Evolutionary conservation across 2,797 vertebrate species (phyloP), one percentile per base, ranked within the genome.

Genomic region (Cirrhinus molitorella): DNA sequence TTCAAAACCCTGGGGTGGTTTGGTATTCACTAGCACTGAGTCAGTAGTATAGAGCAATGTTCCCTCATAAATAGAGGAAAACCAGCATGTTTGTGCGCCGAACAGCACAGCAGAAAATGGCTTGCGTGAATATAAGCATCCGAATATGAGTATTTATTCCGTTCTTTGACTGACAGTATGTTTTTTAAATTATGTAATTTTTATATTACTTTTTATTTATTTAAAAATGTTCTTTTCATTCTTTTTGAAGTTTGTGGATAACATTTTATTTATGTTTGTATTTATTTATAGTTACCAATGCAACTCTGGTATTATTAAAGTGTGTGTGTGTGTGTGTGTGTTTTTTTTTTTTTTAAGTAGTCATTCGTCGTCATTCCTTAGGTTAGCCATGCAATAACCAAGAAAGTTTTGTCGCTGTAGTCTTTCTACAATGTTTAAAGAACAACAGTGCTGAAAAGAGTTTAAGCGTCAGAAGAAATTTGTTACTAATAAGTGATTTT

Each of bases 1-100:
- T 63, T 81, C 7, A 73, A 71, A 81, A 25, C 59, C 59, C 59
- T 65, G 9, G 16, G 17, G 47, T 51, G n/a, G 57, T 63, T 74
- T 82, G 79, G 37, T 80, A 31, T 71, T 71, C 53, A 28, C 34
- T 31, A 59, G 66, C 40, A 47, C n/a, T 25, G 23, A 80, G 47
- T 37, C 63, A 13, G 77, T 66, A 51, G 6, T 23, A 34, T 47
- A 66, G 61, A 45, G 61, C 3, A 21, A 34, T 51, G 31, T 53
- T 66, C 8, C 34, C 31, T 67, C 31, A 37, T 79, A 51, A 67
- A 49, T 55, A 40, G 31, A 67, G 51, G 10, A 47, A 65, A 78
- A 31, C 28, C 28, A 5, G 45, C 5, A 7, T n/a, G 40, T 66
- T 31, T 66, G 49, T 55, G 31, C 2, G 14, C 0, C 8, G 11